A percentile compares a stretch with the other conserved stretches of the same genome.
Conservation (phyloP, 2,888 invertebrate species). For the Eumacrocentrus americanus region DNA sequence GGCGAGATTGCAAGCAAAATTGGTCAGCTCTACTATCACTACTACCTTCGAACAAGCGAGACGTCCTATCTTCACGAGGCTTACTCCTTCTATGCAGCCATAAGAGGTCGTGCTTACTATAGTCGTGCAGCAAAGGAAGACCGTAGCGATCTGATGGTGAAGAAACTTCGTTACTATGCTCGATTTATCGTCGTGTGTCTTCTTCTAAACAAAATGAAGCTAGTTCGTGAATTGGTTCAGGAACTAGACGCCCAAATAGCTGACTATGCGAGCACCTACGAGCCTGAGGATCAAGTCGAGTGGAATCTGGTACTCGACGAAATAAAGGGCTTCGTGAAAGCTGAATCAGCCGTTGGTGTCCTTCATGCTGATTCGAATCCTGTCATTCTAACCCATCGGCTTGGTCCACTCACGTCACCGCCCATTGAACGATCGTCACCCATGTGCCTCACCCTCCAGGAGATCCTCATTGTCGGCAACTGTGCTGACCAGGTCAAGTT, state of each 20-base stretch:
- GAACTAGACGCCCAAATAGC: slow-evolving; percentile 93
- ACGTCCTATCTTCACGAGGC: slow-evolving; percentile 96
- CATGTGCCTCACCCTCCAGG: slow-evolving; percentile 88
- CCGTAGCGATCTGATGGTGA: slow-evolving; percentile 94
- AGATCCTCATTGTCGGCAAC: slow-evolving; percentile 93
- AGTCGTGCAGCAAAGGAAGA: slow-evolving; percentile 92
- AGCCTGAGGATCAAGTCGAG: slow-evolving; percentile 91
- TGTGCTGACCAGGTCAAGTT: slow-evolving; percentile 94
- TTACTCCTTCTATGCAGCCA: slow-evolving; percentile 95
- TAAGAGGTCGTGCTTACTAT: slow-evolving; percentile 91
- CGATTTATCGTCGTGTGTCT: slow-evolving; percentile 96
- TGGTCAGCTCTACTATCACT: slow-evolving; percentile 97
- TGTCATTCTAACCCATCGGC: slow-evolving; percentile 85
- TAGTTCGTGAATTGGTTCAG: slow-evolving; percentile 88
- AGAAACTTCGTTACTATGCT: slow-evolving; percentile 93
- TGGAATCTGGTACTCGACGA: slow-evolving; percentile 95
- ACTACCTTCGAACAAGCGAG: slow-evolving; percentile 95
- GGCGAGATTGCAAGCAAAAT: slow-evolving; percentile 99
- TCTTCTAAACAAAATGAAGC: slow-evolving; percentile 89
- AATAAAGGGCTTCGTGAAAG: slow-evolving; percentile 92
- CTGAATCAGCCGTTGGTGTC: slow-evolving; percentile 88
- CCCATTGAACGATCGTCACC: slow-evolving; percentile 86
- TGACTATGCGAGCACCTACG: slow-evolving; percentile 93
- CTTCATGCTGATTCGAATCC: slow-evolving; percentile 86
- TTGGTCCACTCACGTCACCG: slow-evolving; percentile 83